Base-by-base conservation (phyloP, 2,888 invertebrate species). In the Lasioglossum malachurum region DNA sequence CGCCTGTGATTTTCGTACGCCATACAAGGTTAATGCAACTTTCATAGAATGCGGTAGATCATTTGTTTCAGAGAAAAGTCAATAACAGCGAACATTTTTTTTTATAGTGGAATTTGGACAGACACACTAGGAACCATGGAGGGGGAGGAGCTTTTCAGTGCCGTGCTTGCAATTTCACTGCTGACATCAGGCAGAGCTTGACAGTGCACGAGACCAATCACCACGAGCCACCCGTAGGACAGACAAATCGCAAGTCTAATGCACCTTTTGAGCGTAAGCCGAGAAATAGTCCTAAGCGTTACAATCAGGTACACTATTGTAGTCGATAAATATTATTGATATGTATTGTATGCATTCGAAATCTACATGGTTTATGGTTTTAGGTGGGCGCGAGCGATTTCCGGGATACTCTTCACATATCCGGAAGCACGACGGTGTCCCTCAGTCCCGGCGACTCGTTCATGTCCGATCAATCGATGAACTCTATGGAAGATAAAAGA, bases 121-220 rank as follows among this genome's bases (percentile, higher is more conserved):
- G 99, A 12, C 99, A 99, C 95, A 98, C 98, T 96, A 98, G 98
- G 95, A 98, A 98, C 95, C 98, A 99, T 96, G 98, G 97, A 88
- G 98, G 98, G 4, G 97, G 96, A 80, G 98, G 98, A n/a, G 97
- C 97, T 87, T 98, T 98, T 95, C 97, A 97, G 93, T 98, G 98
- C 95, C 97, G 97, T 69, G 97, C 98, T 91, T 98, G 98, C 95
- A 98, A 98, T 95, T 98, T 98, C 95, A 98, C 98, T 19, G 98
- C 98, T 57, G 98, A 98, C 94, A 98, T 98, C 95, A 98, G 98
- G 95, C 98, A 98, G 95, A 98, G 98, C 94, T 96, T 98, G 94
- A 98, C 98, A 27, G 98, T 98, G 86, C 98, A 98, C 95, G 98
- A 98, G 95, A 98, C 98, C 96, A 98, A 98, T 96, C 98, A 98